Conservation (phyloP, 2,113 vertebrate genomes). For the Semicossyphus pulcher region DNA sequence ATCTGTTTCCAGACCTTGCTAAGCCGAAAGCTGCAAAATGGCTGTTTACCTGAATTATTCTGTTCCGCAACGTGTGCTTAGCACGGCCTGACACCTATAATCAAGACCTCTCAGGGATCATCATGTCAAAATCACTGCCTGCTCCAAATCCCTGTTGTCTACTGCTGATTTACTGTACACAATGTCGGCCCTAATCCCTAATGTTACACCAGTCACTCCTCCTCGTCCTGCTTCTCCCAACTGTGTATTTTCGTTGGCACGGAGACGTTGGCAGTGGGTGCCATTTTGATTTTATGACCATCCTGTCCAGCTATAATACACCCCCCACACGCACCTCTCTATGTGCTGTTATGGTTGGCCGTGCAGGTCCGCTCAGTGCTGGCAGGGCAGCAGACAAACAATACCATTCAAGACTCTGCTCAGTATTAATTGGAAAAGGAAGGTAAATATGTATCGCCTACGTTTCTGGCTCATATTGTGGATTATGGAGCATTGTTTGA, state of each 20-base stretch:
- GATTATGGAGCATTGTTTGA: slow-evolving; percentile 48
- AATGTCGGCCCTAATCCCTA: slow-evolving; percentile 51
- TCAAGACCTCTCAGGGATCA: slow-evolving; percentile 65
- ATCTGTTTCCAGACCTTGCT: slow-evolving; percentile 61
- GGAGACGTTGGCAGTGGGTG: slow-evolving; percentile 53
- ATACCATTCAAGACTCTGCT: slow-evolving; percentile 47
- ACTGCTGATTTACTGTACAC: slow-evolving; percentile 65
- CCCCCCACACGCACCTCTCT: slow-evolving; percentile 5
- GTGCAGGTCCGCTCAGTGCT: slow-evolving; percentile 29
- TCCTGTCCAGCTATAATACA: slow-evolving; percentile 68
- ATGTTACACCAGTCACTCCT: slow-evolving; percentile 52
- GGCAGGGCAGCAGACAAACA: slow-evolving; percentile 52
- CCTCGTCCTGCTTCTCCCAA: slow-evolving; percentile 5
- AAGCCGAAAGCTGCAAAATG: slow-evolving; percentile 61
- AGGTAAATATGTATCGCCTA: slow-evolving; percentile 45
- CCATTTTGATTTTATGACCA: slow-evolving; percentile 77
- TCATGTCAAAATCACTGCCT: slow-evolving; percentile 64
- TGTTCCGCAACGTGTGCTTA: slow-evolving; percentile 71
- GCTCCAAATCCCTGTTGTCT: slow-evolving; percentile 71
- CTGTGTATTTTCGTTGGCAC: slow-evolving; percentile 74
- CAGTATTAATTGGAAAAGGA: slow-evolving; percentile 69
- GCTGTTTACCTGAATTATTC: slow-evolving; percentile 73
- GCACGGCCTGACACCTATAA: slow-evolving; percentile 70
- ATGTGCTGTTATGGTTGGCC: slow-evolving; percentile 73
- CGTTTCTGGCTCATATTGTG: slow-evolving; percentile 43